Evolutionary conservation across 2,888 invertebrate genomes (phyloP).

Genomic region (Pycnomerus fuliginosus): DNA sequence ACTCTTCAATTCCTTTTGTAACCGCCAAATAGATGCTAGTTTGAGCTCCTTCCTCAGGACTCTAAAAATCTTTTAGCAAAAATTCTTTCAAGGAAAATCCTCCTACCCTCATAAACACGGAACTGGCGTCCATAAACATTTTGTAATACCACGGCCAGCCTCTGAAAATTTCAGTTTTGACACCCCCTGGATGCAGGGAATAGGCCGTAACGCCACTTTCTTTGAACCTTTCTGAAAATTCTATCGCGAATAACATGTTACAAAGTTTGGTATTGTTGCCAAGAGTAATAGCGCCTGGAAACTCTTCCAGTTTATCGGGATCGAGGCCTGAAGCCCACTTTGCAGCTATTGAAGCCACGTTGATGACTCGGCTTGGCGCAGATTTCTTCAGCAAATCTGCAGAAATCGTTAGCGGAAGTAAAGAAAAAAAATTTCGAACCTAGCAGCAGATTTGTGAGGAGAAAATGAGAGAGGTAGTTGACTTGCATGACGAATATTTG

Average conservation of each 20-base stretch:
- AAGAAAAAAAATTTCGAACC: no score
- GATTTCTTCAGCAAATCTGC: conserved; percentile 54
- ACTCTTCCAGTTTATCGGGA: background rate
- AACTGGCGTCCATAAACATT: background rate
- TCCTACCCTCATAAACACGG: background rate
- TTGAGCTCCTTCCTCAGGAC: conserved; percentile 40
- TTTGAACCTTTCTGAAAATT: conserved; percentile 22
- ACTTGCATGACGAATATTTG: conserved; percentile 66
- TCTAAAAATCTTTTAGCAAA: conserved; percentile 25
- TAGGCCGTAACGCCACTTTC: conserved; percentile 23
- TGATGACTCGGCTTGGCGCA: conserved; percentile 35
- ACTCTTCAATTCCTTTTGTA: conserved; percentile 32
- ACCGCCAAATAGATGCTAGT: conserved; percentile 38
- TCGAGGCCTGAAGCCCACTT: background rate
- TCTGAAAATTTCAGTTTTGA: conserved; percentile 10
- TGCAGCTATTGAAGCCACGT: conserved; percentile 34
- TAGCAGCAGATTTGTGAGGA: no score
- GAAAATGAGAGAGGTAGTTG: conserved; percentile 73
- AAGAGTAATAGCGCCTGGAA: conserved; percentile 8
- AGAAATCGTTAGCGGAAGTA: no score
- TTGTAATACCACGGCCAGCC: no score
- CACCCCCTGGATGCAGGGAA: conserved; percentile 29
- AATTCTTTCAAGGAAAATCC: conserved; percentile 2
- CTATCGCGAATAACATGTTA: conserved; percentile 25
- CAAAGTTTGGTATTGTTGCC: conserved; percentile 22